Evolutionary conservation across 2,797 vertebrate species (phyloP), one percentile per base, ranked within the genome.

Genomic region (Luscinia megarhynchos): DNA sequence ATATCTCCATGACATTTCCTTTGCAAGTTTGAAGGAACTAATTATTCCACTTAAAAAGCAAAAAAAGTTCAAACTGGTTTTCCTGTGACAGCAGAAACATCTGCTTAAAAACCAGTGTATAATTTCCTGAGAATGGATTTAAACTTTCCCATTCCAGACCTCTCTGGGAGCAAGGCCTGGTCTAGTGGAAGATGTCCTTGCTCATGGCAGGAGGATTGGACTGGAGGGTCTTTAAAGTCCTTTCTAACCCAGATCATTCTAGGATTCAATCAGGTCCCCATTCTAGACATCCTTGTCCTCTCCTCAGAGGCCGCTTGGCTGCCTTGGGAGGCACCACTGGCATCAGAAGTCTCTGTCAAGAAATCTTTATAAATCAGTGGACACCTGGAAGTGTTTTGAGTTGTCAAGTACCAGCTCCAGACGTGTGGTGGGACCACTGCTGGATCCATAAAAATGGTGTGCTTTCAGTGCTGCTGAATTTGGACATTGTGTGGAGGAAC

Each of bases 271-370:
- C 9, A 30, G 34, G 6, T 66, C 13, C 12, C 27, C 0, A 1
- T 50, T 84, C 29, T 34, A 53, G 34, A 12, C 21, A 46, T 50
- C 38, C 45, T 24, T n/a, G 13, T 70, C 29, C 53, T 68, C 18
- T 26, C n/a, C 84, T 79, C 40, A 38, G 17, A 32, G 15, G 8
- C 22, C 34, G 4, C 43, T 27, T 58, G 36, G 4, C 36, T 63
- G 30, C 26, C 26, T 59, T 0, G 0, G 58, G 15, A 57, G 64
- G 30, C 59, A 24, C 23, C 2, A 1, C 58, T 40, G 27, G 11
- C 43, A 30, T 61, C 2, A 0, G 23, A 83, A 30, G 2, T 64
- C 16, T 79, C 50, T 61, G 16, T 63, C n/a, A 20, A 22, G 58
- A 12, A 48, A 2, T 3, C 27, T 63, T 34, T 24, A 51, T 45